Evolutionary conservation across 2,113 vertebrate species (phyloP), one percentile per base, ranked within the genome.

Genomic region (Noturus placidus): DNA sequence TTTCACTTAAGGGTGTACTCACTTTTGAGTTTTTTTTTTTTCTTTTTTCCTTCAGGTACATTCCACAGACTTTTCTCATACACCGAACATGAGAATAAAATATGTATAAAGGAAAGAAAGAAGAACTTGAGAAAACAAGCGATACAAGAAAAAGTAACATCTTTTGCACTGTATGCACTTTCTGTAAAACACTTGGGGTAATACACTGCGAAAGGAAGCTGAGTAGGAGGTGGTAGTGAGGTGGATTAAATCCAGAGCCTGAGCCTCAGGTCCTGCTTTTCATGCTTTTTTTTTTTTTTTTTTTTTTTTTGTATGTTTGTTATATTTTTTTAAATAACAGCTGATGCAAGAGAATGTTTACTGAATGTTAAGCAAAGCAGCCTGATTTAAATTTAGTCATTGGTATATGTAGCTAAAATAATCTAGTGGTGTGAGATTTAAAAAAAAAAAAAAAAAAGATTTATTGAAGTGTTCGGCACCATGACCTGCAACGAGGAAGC

Each of bases 191-290:
- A 79, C 87, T 86, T 22, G 76, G 77, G 79, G n/a, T 35, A 70
- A 78, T 59, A 22, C 69, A 59, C 20, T 22, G 56, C 14, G 59
- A 84, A 81, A 76, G 56, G 78, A 89, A 85, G 77, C 82, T 82
- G 87, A 88, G 87, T 84, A 81, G 89, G 82, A 87, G 87, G 89
- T 57, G 54, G 78, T 22, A 35, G 80, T 82, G 86, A 79, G 78
- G 85, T 87, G 88, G 89, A 89, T 89, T 89, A 80, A 82, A 87
- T 87, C 59, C 87, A 85, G 82, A 85, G 85, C 87, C 77, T 79
- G 50, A 10, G 87, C 87, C 89, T 84, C 69, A 77, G 87, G 85
- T 83, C 85, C 87, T 35, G 42, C 85, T 87, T 83, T 87, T 54
- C 78, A 38, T 70, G 15, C 5, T n/a, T n/a, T 8, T 50, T 17